phyloP scores from a whole-genome alignment of 2,113 vertebrate genomes.

The Stigmatopora nigra region DNA sequence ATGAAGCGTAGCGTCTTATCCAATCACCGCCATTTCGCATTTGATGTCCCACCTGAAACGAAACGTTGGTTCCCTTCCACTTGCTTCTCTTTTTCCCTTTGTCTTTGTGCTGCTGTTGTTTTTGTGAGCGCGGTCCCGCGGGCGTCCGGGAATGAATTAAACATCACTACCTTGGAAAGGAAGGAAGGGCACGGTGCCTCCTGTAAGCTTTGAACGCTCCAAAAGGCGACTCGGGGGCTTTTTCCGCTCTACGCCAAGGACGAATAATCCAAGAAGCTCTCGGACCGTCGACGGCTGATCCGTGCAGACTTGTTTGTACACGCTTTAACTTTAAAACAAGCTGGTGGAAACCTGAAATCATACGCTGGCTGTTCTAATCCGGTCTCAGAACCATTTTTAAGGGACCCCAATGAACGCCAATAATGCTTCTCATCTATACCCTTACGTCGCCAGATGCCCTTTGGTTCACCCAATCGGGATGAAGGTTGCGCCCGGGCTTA shows the following conservation, averaged over 20 bases:
- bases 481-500: conserved; percentile 56
- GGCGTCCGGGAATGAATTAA: conserved; percentile 63
- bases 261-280: conserved; percentile 50
- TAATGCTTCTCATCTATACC: conserved; percentile 54
- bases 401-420: conserved; percentile 30
- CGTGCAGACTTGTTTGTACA: conserved; percentile 33
- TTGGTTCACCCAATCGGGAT: conserved; percentile 58
- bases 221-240: conserved; percentile 11
- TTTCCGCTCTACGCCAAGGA: conserved; percentile 41
- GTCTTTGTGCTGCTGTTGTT: conserved; percentile 30
- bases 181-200: conserved; percentile 48
- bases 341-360: neutral
- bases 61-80: conserved; percentile 19
- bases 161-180: conserved; percentile 55
- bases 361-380: neutral
- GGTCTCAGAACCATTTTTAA: conserved; percentile 35
- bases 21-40: conserved; percentile 41
- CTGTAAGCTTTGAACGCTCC: conserved; percentile 51
- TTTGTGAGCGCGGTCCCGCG: conserved; percentile 54
- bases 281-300: conserved; percentile 55
- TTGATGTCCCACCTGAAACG: conserved; percentile 20
- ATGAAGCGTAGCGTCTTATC: conserved; percentile 4
- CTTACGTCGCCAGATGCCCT: conserved; percentile 47
- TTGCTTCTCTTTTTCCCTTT: neutral
- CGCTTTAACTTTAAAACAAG: neutral